phyloP scores from a whole-genome alignment of 2,113 vertebrate species.

The Amblyopsis rosae region DNA sequence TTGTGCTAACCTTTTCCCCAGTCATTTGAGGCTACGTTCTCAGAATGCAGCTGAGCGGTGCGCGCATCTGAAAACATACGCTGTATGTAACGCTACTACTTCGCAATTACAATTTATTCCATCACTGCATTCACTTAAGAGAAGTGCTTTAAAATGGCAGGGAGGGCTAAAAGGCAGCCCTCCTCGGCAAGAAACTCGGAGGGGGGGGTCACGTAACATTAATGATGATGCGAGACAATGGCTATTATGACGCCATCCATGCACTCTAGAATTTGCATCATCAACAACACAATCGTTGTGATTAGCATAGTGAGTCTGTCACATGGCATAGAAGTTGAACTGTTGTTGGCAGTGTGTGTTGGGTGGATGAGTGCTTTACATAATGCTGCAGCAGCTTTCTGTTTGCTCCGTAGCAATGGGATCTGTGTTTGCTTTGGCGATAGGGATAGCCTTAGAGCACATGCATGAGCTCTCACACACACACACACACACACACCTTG shows the following conservation, averaged over 20 bases:
- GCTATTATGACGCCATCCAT: conserved; percentile 6
- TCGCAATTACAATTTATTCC: conserved; percentile 70
- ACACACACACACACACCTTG: conserved; percentile 14
- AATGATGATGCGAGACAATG: conserved; percentile 9
- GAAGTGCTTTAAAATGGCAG: conserved; percentile 72
- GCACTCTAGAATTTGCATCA: too few relatives aligned
- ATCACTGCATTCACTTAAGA: conserved; percentile 65
- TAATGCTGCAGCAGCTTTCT: conserved; percentile 48
- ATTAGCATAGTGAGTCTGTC: background rate
- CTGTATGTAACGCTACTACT: conserved; percentile 57
- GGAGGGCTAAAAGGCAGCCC: conserved; percentile 48
- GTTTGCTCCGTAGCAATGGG: conserved; percentile 65
- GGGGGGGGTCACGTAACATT: background rate
- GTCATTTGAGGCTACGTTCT: conserved; percentile 61
- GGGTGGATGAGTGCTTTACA: conserved; percentile 56
- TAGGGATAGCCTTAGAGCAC: conserved; percentile 40
- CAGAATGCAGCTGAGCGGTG: conserved; percentile 39
- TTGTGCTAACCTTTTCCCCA: conserved; percentile 74
- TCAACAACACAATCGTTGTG: background rate
- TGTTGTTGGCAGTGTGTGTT: conserved; percentile 37
- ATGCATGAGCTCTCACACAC: background rate
- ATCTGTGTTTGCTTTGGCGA: conserved; percentile 61
- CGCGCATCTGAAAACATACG: conserved; percentile 41
- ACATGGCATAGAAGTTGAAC: background rate
- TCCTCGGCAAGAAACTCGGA: conserved; percentile 42